A percentile compares a stretch with the other conserved stretches of the same genome.
These are phyloP conservation scores for Lepidocyrtoides sp. DNA, from an alignment of 2,888 invertebrate species.

Conservation along the genomic window DNA sequence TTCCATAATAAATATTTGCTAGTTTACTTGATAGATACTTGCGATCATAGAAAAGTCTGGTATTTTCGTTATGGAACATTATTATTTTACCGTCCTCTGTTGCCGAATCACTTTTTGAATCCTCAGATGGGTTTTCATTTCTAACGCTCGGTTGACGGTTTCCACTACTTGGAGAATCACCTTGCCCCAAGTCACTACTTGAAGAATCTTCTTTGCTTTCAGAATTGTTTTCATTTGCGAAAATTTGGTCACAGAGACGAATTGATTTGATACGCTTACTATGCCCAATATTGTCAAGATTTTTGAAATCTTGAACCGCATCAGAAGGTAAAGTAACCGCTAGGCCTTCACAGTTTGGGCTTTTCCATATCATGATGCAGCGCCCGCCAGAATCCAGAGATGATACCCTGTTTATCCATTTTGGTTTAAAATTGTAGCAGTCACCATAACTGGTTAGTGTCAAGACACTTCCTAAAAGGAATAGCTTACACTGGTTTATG, in stretches of 20 bases:
- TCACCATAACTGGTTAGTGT: constrained; percentile 35
- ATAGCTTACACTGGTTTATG: no score
- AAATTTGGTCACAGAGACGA: not conserved
- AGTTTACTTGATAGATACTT: no score
- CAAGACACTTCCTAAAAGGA: constrained; percentile 38
- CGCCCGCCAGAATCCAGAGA: constrained; percentile 8
- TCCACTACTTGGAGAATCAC: not conserved
- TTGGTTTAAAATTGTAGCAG: constrained; percentile 61
- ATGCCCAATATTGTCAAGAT: constrained; percentile 13
- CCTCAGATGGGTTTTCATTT: not conserved
- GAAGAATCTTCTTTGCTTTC: not conserved
- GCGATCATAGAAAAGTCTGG: no score
- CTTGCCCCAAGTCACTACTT: not conserved
- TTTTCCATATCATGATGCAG: constrained; percentile 43
- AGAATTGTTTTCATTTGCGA: not conserved
- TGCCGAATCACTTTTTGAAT: not conserved
- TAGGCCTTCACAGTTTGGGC: not conserved
- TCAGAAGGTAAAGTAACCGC: not conserved
- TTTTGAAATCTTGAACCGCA: not conserved
- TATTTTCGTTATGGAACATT: no score
- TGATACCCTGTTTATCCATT: constrained; percentile 47
- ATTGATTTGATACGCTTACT: constrained; percentile 40
- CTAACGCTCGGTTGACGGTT: not conserved
- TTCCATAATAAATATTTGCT: no score
- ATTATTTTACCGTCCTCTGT: not conserved